Evolutionary conservation across 2,888 invertebrate genomes (phyloP).

Genomic region (Sesia apiformis): DNA sequence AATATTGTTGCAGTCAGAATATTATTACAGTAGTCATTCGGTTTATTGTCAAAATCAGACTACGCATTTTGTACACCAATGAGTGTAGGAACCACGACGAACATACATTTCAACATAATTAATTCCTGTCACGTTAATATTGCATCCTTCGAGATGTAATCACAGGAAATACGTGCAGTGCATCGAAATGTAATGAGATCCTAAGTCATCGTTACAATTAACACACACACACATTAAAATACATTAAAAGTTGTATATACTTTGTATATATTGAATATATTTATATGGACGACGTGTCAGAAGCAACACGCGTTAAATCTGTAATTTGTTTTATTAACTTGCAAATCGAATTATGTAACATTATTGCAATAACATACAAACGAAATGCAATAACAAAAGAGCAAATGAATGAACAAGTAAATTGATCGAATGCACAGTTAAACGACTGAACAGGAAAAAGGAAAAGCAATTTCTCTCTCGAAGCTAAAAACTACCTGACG

Average conservation of each 20-base stretch:
- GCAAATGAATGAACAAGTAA: neutral
- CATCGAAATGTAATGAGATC: neutral
- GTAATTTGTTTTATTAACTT: no score
- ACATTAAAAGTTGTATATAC: neutral
- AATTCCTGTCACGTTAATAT: conserved; percentile 23
- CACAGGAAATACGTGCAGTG: conserved; percentile 10
- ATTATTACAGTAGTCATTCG: no score
- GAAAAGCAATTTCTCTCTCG: neutral
- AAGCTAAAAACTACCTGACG: no score
- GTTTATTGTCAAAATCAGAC: no score
- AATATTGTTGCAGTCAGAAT: no score
- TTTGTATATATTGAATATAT: neutral
- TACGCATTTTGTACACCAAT: no score
- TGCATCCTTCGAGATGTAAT: conserved; percentile 37
- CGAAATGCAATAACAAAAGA: neutral
- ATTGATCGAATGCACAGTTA: neutral
- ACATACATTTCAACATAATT: no score
- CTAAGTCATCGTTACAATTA: neutral
- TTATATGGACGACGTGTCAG: conserved; percentile 11
- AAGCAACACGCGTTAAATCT: no score
- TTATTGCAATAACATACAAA: no score
- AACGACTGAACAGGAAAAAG: neutral
- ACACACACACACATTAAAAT: neutral
- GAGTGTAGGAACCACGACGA: no score
- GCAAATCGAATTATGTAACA: no score